Evolutionary conservation across 2,113 vertebrate species (phyloP).

Genomic region (Macquaria australasica): DNA sequence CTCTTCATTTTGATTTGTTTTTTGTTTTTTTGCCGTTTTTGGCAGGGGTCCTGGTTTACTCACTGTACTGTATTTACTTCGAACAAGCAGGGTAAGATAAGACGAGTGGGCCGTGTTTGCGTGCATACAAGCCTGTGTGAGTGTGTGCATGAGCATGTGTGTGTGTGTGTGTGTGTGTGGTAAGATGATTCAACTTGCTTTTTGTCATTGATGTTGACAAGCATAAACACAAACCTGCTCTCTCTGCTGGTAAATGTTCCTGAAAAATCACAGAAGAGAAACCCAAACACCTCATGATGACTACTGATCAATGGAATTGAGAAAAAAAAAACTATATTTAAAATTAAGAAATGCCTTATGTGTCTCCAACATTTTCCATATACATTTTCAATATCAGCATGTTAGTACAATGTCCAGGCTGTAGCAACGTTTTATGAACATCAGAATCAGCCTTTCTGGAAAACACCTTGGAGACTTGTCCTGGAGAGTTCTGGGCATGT

Average conservation of each 20-base stretch:
- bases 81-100: conserved; percentile 62
- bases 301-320: conserved; percentile 3
- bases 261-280: conserved; percentile 39
- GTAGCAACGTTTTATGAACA: conserved; percentile 53
- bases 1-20: conserved; percentile 39
- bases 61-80: conserved; percentile 66
- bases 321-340: neutral
- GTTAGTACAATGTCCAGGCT: conserved; percentile 14
- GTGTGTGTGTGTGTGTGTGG: conserved; percentile 24
- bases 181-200: conserved; percentile 66
- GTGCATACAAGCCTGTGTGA: conserved; percentile 26
- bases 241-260: conserved; percentile 52
- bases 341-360: neutral
- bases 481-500: conserved; percentile 57
- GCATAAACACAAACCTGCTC: conserved; percentile 55
- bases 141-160: neutral
- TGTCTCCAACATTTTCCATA: neutral
- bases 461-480: conserved; percentile 66
- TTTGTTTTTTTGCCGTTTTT: conserved; percentile 44
- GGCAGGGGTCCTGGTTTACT: conserved; percentile 55
- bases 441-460: conserved; percentile 48
- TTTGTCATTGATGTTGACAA: conserved; percentile 72
- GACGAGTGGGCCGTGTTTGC: conserved; percentile 60
- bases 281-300: conserved; percentile 5
- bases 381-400: conserved; percentile 10